A percentile compares a stretch with the other conserved stretches of the same genome.
phyloP scores from a whole-genome alignment of 2,888 invertebrate genomes.

The Penaeus monodon region DNA sequence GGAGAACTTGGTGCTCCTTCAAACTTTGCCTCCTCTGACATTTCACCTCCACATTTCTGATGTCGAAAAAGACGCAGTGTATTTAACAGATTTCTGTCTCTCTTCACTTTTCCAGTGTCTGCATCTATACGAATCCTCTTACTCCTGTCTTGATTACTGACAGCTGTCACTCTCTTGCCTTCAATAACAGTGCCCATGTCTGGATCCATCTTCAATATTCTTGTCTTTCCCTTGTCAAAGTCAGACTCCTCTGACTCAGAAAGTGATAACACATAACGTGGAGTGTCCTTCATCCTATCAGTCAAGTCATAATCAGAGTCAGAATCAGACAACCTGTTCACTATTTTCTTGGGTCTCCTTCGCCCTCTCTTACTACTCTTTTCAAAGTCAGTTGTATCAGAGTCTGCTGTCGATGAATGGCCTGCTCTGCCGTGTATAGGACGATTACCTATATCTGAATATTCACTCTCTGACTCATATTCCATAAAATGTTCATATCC shows the following conservation, averaged over 20 bases:
- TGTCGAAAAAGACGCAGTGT: constrained; percentile 47
- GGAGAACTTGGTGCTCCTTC: constrained; percentile 21
- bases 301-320: constrained; percentile 62
- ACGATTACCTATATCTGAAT: constrained; percentile 26
- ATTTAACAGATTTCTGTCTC: constrained; percentile 44
- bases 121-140: constrained; percentile 63
- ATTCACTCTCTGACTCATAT: constrained; percentile 50
- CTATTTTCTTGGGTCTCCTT: constrained; percentile 44
- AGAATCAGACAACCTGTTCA: constrained; percentile 43
- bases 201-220: constrained; percentile 30
- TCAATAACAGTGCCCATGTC: constrained; percentile 36
- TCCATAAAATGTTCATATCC: constrained; percentile 71
- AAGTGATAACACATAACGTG: constrained; percentile 30
- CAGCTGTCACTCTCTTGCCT: constrained; percentile 62
- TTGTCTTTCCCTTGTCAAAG: constrained; percentile 41
- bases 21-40: constrained; percentile 15
- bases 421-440: background rate
- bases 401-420: constrained; percentile 5
- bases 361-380: constrained; percentile 42
- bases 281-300: constrained; percentile 7
- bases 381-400: constrained; percentile 28
- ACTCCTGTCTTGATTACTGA: constrained; percentile 60
- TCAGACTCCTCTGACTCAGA: constrained; percentile 63
- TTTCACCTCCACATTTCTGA: constrained; percentile 42
- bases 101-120: constrained; percentile 48